A percentile compares a stretch with the other conserved stretches of the same genome.
Conservation (phyloP, 2,797 vertebrate species). For the Mormyrus proboscirostris region DNA sequence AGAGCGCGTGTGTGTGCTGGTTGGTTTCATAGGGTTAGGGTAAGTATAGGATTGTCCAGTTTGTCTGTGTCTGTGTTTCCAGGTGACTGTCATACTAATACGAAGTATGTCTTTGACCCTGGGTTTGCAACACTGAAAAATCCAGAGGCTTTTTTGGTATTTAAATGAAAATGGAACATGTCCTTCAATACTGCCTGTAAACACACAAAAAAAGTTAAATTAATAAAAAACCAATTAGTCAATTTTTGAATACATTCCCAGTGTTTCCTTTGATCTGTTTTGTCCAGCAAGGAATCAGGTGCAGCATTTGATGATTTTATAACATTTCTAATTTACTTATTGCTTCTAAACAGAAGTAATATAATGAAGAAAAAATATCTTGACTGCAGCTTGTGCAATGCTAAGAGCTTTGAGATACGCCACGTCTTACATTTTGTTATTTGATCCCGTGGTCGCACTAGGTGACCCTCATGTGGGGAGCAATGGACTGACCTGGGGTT, state of each 20-base stretch:
- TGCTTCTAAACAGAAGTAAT: background rate
- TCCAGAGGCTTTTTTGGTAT: background rate
- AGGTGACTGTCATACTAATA: background rate
- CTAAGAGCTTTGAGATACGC: background rate
- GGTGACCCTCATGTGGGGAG: background rate
- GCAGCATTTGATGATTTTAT: background rate
- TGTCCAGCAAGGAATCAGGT: background rate
- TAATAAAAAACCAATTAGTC: background rate
- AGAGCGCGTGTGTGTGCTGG: background rate
- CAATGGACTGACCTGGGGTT: no score
- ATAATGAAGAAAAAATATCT: background rate
- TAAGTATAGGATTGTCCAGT: background rate
- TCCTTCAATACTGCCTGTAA: background rate
- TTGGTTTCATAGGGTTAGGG: background rate
- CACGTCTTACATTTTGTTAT: background rate
- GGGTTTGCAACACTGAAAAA: background rate
- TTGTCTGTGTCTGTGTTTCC: background rate
- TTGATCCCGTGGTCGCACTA: background rate
- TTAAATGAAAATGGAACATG: background rate
- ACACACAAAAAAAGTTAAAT: background rate
- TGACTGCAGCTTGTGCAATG: background rate
- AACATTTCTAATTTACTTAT: background rate
- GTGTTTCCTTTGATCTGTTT: background rate
- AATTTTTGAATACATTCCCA: background rate
- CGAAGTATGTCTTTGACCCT: background rate